These are phyloP conservation scores for Caradrina kadenii DNA, from an alignment of 2,888 invertebrate species.

Conservation along the genomic window DNA sequence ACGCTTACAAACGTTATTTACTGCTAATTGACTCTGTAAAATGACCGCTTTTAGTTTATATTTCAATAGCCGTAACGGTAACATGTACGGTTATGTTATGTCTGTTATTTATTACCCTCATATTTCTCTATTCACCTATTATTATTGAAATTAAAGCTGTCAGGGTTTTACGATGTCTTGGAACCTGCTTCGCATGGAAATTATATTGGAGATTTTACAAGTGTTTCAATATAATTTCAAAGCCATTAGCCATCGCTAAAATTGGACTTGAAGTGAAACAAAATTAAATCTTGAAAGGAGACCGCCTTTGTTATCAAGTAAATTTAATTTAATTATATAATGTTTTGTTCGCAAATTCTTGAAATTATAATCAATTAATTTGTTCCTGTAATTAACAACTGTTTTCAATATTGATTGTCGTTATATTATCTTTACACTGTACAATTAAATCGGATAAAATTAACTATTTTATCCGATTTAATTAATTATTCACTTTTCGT, in stretches of 20 bases:
- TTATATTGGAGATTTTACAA: slow-evolving; percentile 22
- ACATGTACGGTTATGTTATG: slow-evolving; percentile 54
- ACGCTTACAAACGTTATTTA: slow-evolving; percentile 60
- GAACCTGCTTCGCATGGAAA: slow-evolving; percentile 26
- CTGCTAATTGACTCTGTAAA: slow-evolving; percentile 65
- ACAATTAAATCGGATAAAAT: no score
- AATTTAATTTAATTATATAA: slow-evolving; percentile 13
- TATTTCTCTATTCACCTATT: slow-evolving; percentile 60
- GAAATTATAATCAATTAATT: slow-evolving; percentile 3
- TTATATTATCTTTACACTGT: slow-evolving; percentile 1
- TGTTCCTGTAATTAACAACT: slow-evolving; percentile 20
- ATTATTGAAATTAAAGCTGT: slow-evolving; percentile 56
- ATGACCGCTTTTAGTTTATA: slow-evolving; percentile 55
- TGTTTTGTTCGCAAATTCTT: not conserved
- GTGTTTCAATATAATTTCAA: slow-evolving; percentile 22
- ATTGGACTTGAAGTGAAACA: not conserved
- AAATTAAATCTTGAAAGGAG: not conserved
- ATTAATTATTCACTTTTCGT: no score
- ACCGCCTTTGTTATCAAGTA: not conserved
- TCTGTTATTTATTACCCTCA: slow-evolving; percentile 56
- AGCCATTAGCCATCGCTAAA: slow-evolving; percentile 4
- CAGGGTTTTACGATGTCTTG: slow-evolving; percentile 34
- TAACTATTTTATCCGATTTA: no score
- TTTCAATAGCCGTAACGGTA: slow-evolving; percentile 63
- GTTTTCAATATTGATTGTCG: slow-evolving; percentile 22